Percentiles rank a stretch among this genome's conserved stretches.
Evolutionary conservation across 2,797 vertebrate species (phyloP).

Genomic region (Columba guinea): DNA sequence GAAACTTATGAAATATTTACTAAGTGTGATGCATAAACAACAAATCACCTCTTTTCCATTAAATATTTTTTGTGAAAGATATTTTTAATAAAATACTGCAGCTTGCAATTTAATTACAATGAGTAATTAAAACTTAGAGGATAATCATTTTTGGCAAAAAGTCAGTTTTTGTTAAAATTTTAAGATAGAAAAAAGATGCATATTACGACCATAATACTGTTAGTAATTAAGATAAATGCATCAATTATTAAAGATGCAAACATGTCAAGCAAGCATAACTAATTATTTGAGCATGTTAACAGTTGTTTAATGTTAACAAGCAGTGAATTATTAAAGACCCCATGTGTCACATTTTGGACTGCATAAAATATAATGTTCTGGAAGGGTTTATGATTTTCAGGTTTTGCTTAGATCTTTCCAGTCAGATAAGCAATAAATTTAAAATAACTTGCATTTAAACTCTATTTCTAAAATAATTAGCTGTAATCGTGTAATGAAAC

Average conservation of each 20-base stretch:
- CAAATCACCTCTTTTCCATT: constrained; percentile 82
- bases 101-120: constrained; percentile 92
- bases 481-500: constrained; percentile 60
- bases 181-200: constrained; percentile 87
- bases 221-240: constrained; percentile 99
- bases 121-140: constrained; percentile 97
- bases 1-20: constrained; percentile 84
- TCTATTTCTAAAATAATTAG: constrained; percentile 77
- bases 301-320: constrained; percentile 99
- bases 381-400: constrained; percentile 79
- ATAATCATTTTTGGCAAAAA: constrained; percentile 92
- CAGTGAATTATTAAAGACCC: constrained; percentile 98
- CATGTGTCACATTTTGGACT: constrained; percentile 89
- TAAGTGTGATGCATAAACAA: constrained; percentile 80
- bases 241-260: constrained; percentile 99
- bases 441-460: constrained; percentile 76
- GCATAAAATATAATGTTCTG: constrained; percentile 87
- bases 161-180: constrained; percentile 88
- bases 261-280: constrained; percentile 99
- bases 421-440: constrained; percentile 75
- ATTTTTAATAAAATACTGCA: constrained; percentile 85
- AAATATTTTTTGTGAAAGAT: constrained; percentile 80
- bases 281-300: constrained; percentile 99
- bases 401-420: constrained; percentile 79
- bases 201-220: constrained; percentile 92